Evolutionary conservation across 2,797 vertebrate species (phyloP), one percentile per base, ranked within the genome.

Genomic region (Myotis planiceps): DNA sequence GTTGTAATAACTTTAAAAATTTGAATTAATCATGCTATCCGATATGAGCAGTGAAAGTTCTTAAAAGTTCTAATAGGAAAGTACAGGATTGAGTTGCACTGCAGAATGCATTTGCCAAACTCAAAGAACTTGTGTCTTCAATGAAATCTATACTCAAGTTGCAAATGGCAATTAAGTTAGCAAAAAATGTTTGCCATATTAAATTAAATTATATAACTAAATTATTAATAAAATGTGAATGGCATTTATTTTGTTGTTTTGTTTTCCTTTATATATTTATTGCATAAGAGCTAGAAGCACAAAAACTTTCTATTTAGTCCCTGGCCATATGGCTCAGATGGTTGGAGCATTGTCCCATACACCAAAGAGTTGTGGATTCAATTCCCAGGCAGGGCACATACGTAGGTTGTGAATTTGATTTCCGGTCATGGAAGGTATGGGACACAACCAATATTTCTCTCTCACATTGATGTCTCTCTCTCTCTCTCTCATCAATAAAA

Each of bases 231-330:
- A 78, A 2, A 78, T 49, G 4, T 32, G 10, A 88, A 85, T 86
- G 27, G 4, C 42, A 88, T 42, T 37, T 32, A 66, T 42, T 82
- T 55, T 72, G n/a, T n/a, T 93, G 42, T 37, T 86, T 45, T 82
- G 42, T 55, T 92, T 88, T 85, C 42, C 88, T 55, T 94, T n/a
- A 80, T 34, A 66, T 79, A 75, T 47, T 6, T 92, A 32, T 4
- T 83, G 2, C 27, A 49, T 60, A 79, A 92, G 42, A 68, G 13
- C 32, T 66, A 85, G 1, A 82, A 25, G 39, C 14, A 42, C 42
- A 89, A 68, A 12, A 72, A 86, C 32, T 69, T 78, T 88, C 37
- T 37, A 60, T 75, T 74, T 74, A 88, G 32, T 8, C n/a, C n/a
- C 63, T 66, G n/a, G n/a, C 16, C 15, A n/a, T 15, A 65, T n/a